phyloP scores from a whole-genome alignment of 2,888 invertebrate species.

The Uropetala carovei region DNA sequence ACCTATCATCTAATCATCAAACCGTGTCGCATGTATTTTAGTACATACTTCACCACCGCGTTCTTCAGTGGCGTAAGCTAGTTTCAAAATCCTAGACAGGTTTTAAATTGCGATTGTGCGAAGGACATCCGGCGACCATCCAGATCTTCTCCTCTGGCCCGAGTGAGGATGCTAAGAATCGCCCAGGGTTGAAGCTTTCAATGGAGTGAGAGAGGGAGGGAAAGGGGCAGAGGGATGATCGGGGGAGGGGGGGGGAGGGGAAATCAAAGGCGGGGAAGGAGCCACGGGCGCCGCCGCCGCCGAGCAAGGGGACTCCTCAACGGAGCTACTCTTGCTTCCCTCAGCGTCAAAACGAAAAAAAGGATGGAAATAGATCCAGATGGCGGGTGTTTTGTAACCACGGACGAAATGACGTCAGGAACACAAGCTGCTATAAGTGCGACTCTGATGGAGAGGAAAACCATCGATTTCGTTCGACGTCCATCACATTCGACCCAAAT shows the following conservation, averaged over 20 bases:
- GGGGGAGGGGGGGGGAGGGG: not conserved
- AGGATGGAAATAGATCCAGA: constrained; percentile 59
- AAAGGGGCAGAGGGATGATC: not conserved
- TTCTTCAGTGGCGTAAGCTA: constrained; percentile 47
- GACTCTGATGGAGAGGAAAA: constrained; percentile 44
- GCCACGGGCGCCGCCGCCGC: not conserved
- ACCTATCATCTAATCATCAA: not conserved
- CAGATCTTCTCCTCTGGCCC: constrained; percentile 20
- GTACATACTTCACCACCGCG: not conserved
- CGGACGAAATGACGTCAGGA: constrained; percentile 56
- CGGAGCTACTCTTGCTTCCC: constrained; percentile 47
- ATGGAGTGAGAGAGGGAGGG: constrained; percentile 20
- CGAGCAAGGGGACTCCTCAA: not conserved
- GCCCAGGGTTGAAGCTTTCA: constrained; percentile 60
- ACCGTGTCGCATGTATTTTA: constrained; percentile 41
- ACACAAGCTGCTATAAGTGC: constrained; percentile 12
- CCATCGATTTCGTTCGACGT: constrained; percentile 30
- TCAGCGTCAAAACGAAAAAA: constrained; percentile 53
- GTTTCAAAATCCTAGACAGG: constrained; percentile 55
- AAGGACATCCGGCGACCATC: constrained; percentile 59
- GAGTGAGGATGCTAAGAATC: constrained; percentile 56
- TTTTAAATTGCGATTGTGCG: constrained; percentile 59
- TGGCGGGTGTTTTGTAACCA: constrained; percentile 61
- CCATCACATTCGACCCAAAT: constrained; percentile 32
- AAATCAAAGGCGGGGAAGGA: not conserved